Evolutionary conservation across 1,140 invertebrate species (phyloP), one percentile per base, ranked within the genome.

Genomic region (Akabosia matsudoensis): DNA sequence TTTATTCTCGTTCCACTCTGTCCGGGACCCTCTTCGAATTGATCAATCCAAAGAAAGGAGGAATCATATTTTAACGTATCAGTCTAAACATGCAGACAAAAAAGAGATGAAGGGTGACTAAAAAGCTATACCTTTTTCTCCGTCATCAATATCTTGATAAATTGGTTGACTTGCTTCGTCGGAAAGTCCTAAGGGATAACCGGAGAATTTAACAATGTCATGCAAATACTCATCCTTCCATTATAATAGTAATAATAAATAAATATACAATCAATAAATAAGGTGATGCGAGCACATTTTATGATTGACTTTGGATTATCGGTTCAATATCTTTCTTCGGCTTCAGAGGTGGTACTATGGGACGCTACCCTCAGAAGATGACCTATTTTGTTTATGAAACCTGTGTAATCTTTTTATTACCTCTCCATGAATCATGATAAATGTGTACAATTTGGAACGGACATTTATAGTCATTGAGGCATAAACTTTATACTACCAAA

Each of bases 151-250:
- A 61, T 67, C 61, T 31, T 67, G 61, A 67, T 67, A 67, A 67
- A 67, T 67, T 67, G 61, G 61, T 67, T 67, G 61, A 67, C 61
- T 28, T 30, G 13, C 28, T 67, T 67, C 61, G n/a, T n/a, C 31
- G 3, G 28, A 30, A 67, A 67, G 31, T 67, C 61, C 61, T 31
- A 30, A 30, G 7, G 61, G 61, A 13, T 7, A 14, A 31, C 30
- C 28, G 61, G 61, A 24, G 30, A 30, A 30, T 67, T 67, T 67
- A n/a, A 67, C 61, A 31, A 31, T n/a, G 61, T 67, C 61, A 67
- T 67, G 24, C 61, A 67, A 67, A 67, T 67, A 67, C 28, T 13
- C 30, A 67, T 67, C 61, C 22, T 7, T 4, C 31, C 61, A n/a
- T 61, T 22, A 61, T 14, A 61, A 61, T 61, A n/a, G 24, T 61